Evolutionary conservation across 2,113 vertebrate species (phyloP).

Genomic region (Centropus unirufus): DNA sequence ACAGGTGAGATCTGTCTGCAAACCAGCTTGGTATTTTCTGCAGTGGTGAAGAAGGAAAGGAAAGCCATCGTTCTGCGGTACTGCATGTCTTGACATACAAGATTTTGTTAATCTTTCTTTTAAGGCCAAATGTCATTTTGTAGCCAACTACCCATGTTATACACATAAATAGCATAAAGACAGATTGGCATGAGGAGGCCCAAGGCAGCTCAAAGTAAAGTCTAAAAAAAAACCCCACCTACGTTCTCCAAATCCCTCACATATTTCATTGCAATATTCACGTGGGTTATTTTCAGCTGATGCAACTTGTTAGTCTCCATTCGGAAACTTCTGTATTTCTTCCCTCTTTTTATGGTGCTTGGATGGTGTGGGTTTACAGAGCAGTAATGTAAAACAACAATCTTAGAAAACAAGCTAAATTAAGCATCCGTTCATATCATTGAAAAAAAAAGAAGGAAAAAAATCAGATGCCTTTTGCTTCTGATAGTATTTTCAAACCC

Average conservation of each 20-base stretch:
- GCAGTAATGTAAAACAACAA: conserved; percentile 9
- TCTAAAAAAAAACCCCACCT: not conserved
- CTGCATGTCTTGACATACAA: not conserved
- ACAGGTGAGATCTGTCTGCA: not conserved
- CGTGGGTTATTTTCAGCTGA: conserved; percentile 2
- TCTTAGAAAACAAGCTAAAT: not conserved
- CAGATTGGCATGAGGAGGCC: not conserved
- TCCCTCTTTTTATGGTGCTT: not conserved
- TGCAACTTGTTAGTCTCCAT: not conserved
- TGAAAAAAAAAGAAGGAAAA: not conserved
- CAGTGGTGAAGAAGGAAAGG: not conserved
- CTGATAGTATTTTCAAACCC: not conserved
- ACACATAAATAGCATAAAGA: not conserved
- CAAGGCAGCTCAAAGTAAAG: conserved; percentile 17
- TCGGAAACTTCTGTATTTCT: conserved; percentile 46
- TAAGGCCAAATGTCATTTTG: not conserved
- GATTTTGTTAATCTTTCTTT: not conserved
- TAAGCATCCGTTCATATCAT: not conserved
- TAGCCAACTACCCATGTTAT: not conserved
- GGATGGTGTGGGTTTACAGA: not conserved
- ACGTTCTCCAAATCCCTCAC: not conserved
- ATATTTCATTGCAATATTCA: not conserved
- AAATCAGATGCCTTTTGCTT: not conserved
- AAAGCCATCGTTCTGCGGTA: not conserved
- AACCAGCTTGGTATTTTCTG: not conserved